Conservation (phyloP, 2,888 invertebrate genomes). For the Diachrysia chrysitis region DNA sequence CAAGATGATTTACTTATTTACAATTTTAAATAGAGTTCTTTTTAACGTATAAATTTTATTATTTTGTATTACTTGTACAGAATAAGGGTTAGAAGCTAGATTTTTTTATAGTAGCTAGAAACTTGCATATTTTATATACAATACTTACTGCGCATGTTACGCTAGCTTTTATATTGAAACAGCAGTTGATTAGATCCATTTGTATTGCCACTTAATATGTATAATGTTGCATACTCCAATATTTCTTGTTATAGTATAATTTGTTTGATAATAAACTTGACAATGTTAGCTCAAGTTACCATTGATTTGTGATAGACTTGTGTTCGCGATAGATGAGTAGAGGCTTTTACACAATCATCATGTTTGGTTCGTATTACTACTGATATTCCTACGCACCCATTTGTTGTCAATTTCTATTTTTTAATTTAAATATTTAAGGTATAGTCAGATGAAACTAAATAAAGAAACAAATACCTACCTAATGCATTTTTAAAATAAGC, state of each 20-base stretch:
- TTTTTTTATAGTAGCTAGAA: conserved; percentile 28
- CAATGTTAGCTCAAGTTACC: conserved; percentile 37
- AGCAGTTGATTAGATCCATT: not conserved
- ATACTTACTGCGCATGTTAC: conserved; percentile 8
- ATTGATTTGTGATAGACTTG: conserved; percentile 20
- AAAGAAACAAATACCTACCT: not conserved
- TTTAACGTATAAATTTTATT: conserved; percentile 8
- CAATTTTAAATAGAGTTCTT: conserved; percentile 10
- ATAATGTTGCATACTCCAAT: not conserved
- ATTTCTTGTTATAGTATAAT: conserved; percentile 15
- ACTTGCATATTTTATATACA: conserved; percentile 14
- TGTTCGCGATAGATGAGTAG: conserved; percentile 16
- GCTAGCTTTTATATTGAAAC: conserved; percentile 16
- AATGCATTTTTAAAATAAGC: conserved; percentile 44
- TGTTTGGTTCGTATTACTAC: conserved; percentile 6
- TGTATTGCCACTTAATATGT: not conserved
- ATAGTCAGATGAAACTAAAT: conserved; percentile 23
- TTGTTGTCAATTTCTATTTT: conserved; percentile 8
- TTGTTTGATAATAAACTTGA: conserved; percentile 32
- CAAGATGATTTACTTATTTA: conserved; percentile 6
- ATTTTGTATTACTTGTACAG: conserved; percentile 9
- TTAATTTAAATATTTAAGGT: conserved; percentile 16
- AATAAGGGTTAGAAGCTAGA: conserved; percentile 11
- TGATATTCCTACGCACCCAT: conserved; percentile 12
- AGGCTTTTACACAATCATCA: conserved; percentile 13